Evolutionary conservation across 2,797 vertebrate genomes (phyloP), one percentile per base, ranked within the genome.

Genomic region (Sternotherus odoratus): DNA sequence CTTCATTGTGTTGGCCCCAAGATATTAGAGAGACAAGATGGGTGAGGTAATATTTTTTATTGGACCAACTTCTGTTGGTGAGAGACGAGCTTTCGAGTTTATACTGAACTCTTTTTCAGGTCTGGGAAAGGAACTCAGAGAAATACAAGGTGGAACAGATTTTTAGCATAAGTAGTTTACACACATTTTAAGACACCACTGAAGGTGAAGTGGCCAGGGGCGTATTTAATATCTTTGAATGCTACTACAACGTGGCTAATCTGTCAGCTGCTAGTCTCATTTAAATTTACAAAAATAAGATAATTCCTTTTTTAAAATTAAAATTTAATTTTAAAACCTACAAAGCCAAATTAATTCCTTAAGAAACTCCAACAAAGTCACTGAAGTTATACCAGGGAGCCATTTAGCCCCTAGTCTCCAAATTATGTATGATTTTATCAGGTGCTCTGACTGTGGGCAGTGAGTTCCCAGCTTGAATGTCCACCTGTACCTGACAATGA

Each of bases 241-340:
- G 63, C 51, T 15, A 75, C 26, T 30, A 75, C 72, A 24, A 48
- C 1, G 5, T 26, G 12, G 30, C 63, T 72, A 10, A 87, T 75
- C 15, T 2, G 2, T 60, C 86, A 80, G 77, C 10, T 33, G 2
- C 0, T 0, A 93, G 5, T 10, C 60, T 36, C 83, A 85, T 84
- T 48, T 0, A 0, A 39, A 56, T 10, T 57, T 21, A 9, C 17
- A 77, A 91, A 8, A 36, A 83, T 33, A 83, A 33, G 54, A 9
- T 0, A 0, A 21, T 10, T 50, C 79, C 30, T 69, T 77, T 53
- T 54, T 83, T 83, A 8, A 78, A 82, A 23, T 50, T 72, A 23
- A 33, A 77, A 33, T 57, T 82, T 69, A 46, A 39, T 0, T 78
- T 21, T 80, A 28, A 90, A 85, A 88, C 10, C 69, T 84, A 33